These are phyloP conservation scores for Fregetta grallaria DNA, from an alignment of 2,113 vertebrate species.

Conservation along the genomic window DNA sequence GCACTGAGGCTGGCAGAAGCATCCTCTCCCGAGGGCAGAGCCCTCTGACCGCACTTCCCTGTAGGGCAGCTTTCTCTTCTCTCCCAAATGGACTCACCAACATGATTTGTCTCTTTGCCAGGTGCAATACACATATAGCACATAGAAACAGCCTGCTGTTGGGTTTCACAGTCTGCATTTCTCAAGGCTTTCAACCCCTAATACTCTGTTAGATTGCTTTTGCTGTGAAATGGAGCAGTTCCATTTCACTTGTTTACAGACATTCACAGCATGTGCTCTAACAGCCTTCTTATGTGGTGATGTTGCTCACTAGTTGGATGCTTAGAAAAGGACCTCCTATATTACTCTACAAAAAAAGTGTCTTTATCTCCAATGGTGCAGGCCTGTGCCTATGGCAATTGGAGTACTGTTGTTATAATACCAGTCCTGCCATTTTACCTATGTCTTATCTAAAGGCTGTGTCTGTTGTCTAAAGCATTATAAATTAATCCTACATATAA, in stretches of 20 bases:
- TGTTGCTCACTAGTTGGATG: not conserved
- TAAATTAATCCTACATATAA: not conserved
- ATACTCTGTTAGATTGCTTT: not conserved
- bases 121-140: not conserved
- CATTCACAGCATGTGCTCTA: not conserved
- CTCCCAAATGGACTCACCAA: not conserved
- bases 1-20: not conserved
- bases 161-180: not conserved
- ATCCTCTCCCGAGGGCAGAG: not conserved
- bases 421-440: not conserved
- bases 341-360: not conserved
- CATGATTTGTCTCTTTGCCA: not conserved
- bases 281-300: too few relatives aligned
- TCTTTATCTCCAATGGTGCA: not conserved
- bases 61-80: not conserved
- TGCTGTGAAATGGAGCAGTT: not conserved
- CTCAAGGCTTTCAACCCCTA: not conserved
- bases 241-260: not conserved
- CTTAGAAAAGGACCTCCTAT: not conserved
- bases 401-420: not conserved
- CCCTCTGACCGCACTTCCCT: not conserved
- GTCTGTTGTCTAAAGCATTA: not conserved
- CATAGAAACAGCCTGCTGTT: not conserved
- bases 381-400: not conserved
- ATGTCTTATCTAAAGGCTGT: not conserved